These are phyloP conservation scores for Drosophila rhopaloa DNA, from an alignment of 1,140 invertebrate species.

Conservation along the genomic window DNA sequence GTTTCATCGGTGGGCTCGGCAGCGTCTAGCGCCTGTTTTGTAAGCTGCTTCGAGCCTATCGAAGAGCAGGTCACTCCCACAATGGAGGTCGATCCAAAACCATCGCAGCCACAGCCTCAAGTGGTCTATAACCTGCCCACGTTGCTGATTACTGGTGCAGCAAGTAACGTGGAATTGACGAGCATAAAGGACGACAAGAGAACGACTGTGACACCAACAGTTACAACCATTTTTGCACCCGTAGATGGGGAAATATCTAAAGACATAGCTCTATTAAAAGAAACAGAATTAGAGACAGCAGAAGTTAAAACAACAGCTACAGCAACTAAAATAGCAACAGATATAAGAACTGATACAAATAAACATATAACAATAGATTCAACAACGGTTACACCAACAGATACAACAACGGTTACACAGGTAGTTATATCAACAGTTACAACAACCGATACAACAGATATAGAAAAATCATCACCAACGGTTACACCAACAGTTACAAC, in stretches of 20 bases:
- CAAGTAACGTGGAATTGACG: conserved; percentile 6
- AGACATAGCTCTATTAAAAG: background rate
- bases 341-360: background rate
- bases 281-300: conserved; percentile 12
- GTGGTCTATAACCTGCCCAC: conserved; percentile 56
- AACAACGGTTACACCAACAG: conserved; percentile 18
- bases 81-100: background rate
- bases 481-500: conserved; percentile 2
- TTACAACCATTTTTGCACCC: background rate
- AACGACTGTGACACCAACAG: background rate
- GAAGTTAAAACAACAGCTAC: background rate
- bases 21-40: conserved; percentile 33
- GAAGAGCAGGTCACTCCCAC: conserved; percentile 51
- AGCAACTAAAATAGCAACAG: conserved; percentile 5
- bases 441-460: conserved; percentile 17
- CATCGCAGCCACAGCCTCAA: conserved; percentile 26
- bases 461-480: background rate
- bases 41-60: conserved; percentile 69
- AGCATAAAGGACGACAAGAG: background rate
- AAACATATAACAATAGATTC: conserved; percentile 7
- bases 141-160: conserved; percentile 51
- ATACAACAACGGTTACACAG: conserved; percentile 1
- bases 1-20: conserved; percentile 8
- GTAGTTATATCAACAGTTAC: background rate
- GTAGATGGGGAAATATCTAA: background rate